Evolutionary conservation across 2,888 invertebrate species (phyloP), one percentile per base, ranked within the genome.

Genomic region (Scaptomyza cyrtandrae): DNA sequence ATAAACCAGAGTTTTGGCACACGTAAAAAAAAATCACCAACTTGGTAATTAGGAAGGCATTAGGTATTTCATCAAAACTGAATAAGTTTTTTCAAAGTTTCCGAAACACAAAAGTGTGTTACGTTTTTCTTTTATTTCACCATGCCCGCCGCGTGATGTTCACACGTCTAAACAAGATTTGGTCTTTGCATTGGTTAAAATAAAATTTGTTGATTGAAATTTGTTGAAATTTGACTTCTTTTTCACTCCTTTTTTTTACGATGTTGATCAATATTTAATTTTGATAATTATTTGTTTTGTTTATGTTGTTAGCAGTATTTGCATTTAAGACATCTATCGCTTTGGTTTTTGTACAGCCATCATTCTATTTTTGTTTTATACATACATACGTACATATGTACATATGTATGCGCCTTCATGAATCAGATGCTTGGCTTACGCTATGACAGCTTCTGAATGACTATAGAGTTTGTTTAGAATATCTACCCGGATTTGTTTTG

Each of bases 401-500:
- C 6, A 6, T 29, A 29, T 29, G 33, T 33, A 33, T 59, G 33
- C 41, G 46, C 1, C 16, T 1, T 37, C 50, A 39, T 74, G 73
- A 72, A 66, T 72, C 76, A 71, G 48, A 56, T 19, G 27, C 46
- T 56, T 16, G 54, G 44, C 52, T 61, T 65, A 65, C 49, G 58
- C 61, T 43, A 65, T 65, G 66, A 52, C 57, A 50, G 45, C 39
- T 57, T 33, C 35, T 13, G 55, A 62, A 75, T 75, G 75, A 70
- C 65, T 60, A 71, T 74, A 71, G 71, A 67, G 71, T 71, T 69
- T 57, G 52, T 19, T 52, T 66, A 75, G 63, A 69, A 64, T 56
- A 59, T 62, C 75, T 70, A 75, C 71, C 78, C 79, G 76, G 76
- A 79, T 79, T 79, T 70, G 78, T 58, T 67, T 67, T 63, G 73